Conservation (phyloP, 1,140 invertebrate genomes). For the Latrodectus geometricus region DNA sequence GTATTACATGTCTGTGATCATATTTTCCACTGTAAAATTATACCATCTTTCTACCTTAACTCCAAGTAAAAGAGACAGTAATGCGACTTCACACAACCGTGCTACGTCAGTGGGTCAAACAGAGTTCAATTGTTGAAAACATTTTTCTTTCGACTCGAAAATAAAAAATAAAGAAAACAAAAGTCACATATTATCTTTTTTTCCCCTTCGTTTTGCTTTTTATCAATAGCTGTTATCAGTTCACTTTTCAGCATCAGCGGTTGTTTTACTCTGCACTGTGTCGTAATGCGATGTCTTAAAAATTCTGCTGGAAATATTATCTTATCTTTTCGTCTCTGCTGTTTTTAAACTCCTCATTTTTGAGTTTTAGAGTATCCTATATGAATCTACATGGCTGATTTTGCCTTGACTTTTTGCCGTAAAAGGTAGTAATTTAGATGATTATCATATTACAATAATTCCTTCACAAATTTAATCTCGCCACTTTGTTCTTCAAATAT, state of each 20-base stretch:
- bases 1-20: no score
- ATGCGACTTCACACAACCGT: background rate
- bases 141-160: background rate
- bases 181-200: conserved; percentile 5
- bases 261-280: conserved; percentile 16
- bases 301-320: conserved; percentile 16
- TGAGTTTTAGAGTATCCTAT: no score
- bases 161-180: background rate
- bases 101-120: background rate
- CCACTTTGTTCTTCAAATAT: no score
- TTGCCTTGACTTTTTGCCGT: no score
- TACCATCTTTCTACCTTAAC: no score
- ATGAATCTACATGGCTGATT: no score
- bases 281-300: conserved; percentile 22
- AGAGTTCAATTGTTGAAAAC: conserved; percentile 21
- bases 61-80: no score
- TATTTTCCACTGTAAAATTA: no score
- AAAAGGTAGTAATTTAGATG: no score
- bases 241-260: conserved; percentile 7
- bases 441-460: no score
- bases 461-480: no score
- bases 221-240: conserved; percentile 17
- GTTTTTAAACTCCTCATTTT: background rate
- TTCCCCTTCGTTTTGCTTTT: background rate
- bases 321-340: background rate